These are phyloP conservation scores for Limnephilus lunatus DNA, from an alignment of 2,888 invertebrate genomes.

Conservation along the genomic window DNA sequence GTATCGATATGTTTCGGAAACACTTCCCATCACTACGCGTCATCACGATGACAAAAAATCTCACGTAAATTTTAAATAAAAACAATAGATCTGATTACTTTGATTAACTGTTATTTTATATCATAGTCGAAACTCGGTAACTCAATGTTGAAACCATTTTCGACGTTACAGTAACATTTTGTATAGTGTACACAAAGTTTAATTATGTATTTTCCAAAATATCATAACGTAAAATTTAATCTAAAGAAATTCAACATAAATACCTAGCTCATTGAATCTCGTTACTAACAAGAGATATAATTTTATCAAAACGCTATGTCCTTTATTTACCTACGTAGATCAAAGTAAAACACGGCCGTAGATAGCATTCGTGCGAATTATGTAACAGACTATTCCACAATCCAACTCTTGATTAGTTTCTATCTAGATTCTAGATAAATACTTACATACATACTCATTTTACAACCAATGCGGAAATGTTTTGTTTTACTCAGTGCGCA, in stretches of 20 bases:
- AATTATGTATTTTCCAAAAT: background rate
- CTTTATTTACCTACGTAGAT: background rate
- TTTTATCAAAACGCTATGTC: background rate
- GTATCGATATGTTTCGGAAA: slow-evolving; percentile 34
- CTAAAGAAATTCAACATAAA: background rate
- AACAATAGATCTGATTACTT: background rate
- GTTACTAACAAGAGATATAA: background rate
- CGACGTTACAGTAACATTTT: too few species aligned
- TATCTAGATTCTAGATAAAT: background rate
- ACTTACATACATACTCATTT: background rate
- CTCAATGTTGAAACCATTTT: too few species aligned
- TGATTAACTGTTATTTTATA: background rate
- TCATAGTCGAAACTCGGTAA: background rate
- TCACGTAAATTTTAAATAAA: background rate
- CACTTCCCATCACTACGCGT: slow-evolving; percentile 3
- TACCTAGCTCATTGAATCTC: background rate
- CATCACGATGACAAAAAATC: background rate
- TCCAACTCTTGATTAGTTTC: background rate
- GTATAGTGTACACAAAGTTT: background rate
- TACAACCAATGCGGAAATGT: slow-evolving; percentile 5
- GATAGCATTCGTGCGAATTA: background rate
- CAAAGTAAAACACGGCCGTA: background rate
- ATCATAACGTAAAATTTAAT: background rate
- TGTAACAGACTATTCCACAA: background rate
- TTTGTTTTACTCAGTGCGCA: background rate